phyloP scores from a whole-genome alignment of 2,113 vertebrate genomes.

The Neodon shergylaensis region DNA sequence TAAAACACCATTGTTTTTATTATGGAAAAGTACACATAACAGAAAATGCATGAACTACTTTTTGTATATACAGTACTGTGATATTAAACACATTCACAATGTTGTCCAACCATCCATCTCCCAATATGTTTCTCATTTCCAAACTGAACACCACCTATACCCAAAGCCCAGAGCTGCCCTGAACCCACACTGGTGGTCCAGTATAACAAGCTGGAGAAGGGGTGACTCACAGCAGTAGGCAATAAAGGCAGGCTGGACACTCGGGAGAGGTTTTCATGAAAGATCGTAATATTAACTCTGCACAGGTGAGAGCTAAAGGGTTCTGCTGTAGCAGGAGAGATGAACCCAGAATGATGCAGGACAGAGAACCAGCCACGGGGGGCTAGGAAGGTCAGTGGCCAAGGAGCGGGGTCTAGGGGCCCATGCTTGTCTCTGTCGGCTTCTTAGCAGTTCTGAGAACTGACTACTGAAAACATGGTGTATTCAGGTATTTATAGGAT shows the following conservation, averaged over 20 bases:
- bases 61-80: not conserved
- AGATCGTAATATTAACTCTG: too few species aligned
- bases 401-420: too few species aligned
- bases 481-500: too few species aligned
- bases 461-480: not conserved
- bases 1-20: not conserved
- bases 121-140: not conserved
- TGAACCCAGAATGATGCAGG: too few species aligned
- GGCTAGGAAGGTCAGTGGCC: not conserved
- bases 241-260: not conserved
- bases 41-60: not conserved
- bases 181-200: not conserved
- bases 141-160: not conserved
- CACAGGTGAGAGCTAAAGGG: not conserved
- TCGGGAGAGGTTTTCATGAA: not conserved
- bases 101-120: too few species aligned
- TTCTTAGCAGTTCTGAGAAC: not conserved
- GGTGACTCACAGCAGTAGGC: not conserved
- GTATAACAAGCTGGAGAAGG: fast-evolving
- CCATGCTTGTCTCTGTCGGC: not conserved
- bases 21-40: too few species aligned
- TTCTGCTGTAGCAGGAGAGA: not conserved
- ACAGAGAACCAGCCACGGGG: fast-evolving
- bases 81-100: not conserved
- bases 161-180: not conserved